Evolutionary conservation across 2,888 invertebrate genomes (phyloP).

Genomic region (Clanis bilineata): DNA sequence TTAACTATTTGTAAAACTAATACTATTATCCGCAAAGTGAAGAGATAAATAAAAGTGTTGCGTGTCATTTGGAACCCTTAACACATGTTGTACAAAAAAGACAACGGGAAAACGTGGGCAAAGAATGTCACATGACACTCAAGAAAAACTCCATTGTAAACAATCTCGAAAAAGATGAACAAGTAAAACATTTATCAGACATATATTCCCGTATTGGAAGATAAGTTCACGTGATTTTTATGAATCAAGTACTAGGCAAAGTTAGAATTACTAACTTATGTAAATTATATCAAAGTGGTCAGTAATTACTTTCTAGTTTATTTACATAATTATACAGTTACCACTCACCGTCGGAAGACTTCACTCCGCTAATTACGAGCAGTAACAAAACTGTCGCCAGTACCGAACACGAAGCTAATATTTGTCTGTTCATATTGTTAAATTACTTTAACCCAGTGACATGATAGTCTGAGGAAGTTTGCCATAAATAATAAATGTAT

Average conservation of each 20-base stretch:
- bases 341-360: constrained; percentile 69
- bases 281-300: not conserved
- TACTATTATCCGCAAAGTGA: not conserved
- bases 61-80: not conserved
- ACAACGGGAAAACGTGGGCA: not conserved
- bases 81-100: not conserved
- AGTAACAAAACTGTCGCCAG: constrained; percentile 54
- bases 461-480: constrained; percentile 62
- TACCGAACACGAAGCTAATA: constrained; percentile 53
- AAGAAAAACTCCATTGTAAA: constrained; percentile 7
- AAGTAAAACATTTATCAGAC: not conserved
- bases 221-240: not conserved
- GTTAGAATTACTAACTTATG: not conserved
- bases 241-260: not conserved
- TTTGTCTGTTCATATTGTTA: constrained; percentile 62
- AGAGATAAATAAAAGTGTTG: not conserved
- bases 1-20: too few relatives aligned
- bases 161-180: not conserved
- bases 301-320: not conserved
- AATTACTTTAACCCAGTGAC: constrained; percentile 64
- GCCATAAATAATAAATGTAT: constrained; percentile 49
- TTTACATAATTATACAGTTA: not conserved
- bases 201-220: not conserved
- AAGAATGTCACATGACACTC: constrained; percentile 2
- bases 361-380: constrained; percentile 54